A percentile compares a stretch with the other conserved stretches of the same genome.
Conservation (phyloP, 2,888 invertebrate species). For the Pristionchus mayeri region DNA sequence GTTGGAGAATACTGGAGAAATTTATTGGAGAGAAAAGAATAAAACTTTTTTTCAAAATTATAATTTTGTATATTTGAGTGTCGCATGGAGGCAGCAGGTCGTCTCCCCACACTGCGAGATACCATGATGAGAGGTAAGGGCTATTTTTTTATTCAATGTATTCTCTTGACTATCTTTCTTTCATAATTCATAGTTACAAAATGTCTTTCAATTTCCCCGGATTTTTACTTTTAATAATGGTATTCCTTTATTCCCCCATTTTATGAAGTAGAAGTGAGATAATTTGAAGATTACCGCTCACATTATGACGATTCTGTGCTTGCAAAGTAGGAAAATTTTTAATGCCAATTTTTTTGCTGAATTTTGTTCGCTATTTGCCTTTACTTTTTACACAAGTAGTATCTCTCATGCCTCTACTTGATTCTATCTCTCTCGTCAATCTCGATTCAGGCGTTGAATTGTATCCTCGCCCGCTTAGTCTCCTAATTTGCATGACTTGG, state of each 20-base stretch:
- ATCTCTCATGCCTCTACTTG: neutral
- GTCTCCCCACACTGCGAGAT: neutral
- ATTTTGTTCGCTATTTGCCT: neutral
- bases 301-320: too few species aligned
- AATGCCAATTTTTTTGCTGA: neutral
- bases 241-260: too few species aligned
- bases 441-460: conserved; percentile 19
- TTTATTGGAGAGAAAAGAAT: neutral
- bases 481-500: conserved; percentile 22
- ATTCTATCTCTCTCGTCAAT: conserved; percentile 10
- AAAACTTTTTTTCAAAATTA: too few species aligned
- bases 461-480: conserved; percentile 3
- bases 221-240: too few species aligned
- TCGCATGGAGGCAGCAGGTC: neutral
- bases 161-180: neutral
- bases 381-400: neutral
- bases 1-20: neutral
- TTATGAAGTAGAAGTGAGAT: too few species aligned
- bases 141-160: neutral
- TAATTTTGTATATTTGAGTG: neutral
- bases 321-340: too few species aligned
- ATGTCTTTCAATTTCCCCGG: too few species aligned
- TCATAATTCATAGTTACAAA: too few species aligned
- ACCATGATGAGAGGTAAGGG: conserved; percentile 30
- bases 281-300: too few species aligned